Conservation (phyloP, 2,797 vertebrate species). For the Pygocentrus nattereri region DNA sequence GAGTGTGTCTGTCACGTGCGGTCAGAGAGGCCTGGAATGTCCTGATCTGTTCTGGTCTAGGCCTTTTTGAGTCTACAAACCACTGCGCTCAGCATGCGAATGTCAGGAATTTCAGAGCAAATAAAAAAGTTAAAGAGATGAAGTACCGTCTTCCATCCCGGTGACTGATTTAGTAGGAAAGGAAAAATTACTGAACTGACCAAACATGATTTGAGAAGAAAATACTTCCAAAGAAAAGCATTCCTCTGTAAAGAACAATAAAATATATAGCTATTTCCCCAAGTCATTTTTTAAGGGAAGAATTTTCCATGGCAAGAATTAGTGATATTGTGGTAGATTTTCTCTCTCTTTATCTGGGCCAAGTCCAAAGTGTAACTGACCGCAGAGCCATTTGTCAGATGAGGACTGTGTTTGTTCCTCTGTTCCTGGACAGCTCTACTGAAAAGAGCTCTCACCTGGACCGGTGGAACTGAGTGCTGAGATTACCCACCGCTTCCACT, state of each 20-base stretch:
- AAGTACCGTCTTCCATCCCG: slow-evolving; percentile 29
- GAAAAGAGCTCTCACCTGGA: slow-evolving; percentile 59
- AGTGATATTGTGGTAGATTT: slow-evolving; percentile 52
- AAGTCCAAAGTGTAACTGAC: slow-evolving; percentile 60
- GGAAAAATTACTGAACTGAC: slow-evolving; percentile 54
- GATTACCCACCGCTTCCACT: slow-evolving; percentile 29
- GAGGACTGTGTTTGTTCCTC: slow-evolving; percentile 53
- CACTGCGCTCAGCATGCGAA: slow-evolving; percentile 22
- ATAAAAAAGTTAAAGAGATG: slow-evolving; percentile 20
- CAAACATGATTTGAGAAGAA: slow-evolving; percentile 52
- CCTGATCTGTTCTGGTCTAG: neutral
- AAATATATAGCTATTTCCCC: slow-evolving; percentile 55
- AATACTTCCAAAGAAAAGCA: slow-evolving; percentile 59
- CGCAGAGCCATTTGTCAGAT: slow-evolving; percentile 53
- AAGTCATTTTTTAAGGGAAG: slow-evolving; percentile 42
- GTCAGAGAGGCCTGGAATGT: slow-evolving; percentile 20
- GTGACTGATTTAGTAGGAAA: slow-evolving; percentile 55
- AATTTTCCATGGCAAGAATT: slow-evolving; percentile 48
- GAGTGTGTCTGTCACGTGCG: slow-evolving; percentile 45
- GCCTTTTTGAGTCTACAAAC: slow-evolving; percentile 6
- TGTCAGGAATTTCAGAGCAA: slow-evolving; percentile 33
- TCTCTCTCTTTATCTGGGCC: slow-evolving; percentile 50
- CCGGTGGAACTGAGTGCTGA: slow-evolving; percentile 32
- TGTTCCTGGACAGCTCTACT: slow-evolving; percentile 46
- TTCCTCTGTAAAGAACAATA: slow-evolving; percentile 56